Conservation (phyloP, 2,797 vertebrate species). For the Gallinago nigripennis region DNA sequence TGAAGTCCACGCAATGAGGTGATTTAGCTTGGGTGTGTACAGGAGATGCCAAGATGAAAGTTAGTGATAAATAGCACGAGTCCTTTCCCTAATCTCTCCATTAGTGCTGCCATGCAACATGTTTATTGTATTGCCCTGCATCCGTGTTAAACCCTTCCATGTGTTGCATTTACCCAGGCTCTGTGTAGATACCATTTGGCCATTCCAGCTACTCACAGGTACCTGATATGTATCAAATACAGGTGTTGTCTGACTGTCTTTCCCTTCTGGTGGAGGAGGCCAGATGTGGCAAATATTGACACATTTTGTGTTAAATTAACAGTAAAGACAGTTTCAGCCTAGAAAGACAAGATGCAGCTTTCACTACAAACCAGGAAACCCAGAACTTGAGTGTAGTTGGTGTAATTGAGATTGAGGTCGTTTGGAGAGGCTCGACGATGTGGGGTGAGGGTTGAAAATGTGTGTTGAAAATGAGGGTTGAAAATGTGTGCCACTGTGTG, state of each 20-base stretch:
- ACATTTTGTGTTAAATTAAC: not conserved
- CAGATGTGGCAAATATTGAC: not conserved
- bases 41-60: conserved; percentile 49
- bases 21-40: conserved; percentile 55
- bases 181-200: not conserved
- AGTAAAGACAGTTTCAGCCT: not conserved
- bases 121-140: not conserved
- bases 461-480: accelerated
- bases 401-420: not conserved
- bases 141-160: not conserved
- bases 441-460: not conserved
- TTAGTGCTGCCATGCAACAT: not conserved
- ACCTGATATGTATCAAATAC: accelerated
- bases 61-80: not conserved
- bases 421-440: not conserved
- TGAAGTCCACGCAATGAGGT: conserved; percentile 13
- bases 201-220: accelerated
- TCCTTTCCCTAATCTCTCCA: not conserved
- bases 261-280: not conserved
- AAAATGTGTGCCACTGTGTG: accelerated
- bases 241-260: not conserved
- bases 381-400: accelerated
- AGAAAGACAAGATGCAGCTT: not conserved
- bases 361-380: not conserved
- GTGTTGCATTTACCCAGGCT: not conserved